phyloP scores from a whole-genome alignment of 1,140 invertebrate species.

The Mylabris phalerata region DNA sequence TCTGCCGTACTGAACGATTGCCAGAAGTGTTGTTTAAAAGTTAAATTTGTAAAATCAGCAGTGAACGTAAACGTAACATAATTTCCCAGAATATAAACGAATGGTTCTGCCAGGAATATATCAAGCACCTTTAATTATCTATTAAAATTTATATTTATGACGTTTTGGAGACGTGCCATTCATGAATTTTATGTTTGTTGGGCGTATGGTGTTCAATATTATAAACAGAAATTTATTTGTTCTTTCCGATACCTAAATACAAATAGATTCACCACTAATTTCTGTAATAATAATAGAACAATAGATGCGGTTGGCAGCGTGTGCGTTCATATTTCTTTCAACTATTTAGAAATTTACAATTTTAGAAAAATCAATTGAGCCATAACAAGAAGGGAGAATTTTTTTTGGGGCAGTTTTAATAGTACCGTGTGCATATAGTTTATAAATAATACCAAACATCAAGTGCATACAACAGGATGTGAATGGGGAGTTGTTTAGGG shows the following conservation, averaged over 20 bases:
- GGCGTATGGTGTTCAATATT: not conserved
- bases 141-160: constrained; percentile 17
- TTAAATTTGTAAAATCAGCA: constrained; percentile 11
- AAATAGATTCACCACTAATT: constrained; percentile 6
- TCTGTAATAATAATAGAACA: too few relatives aligned
- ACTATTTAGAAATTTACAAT: too few relatives aligned
- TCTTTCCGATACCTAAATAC: not conserved
- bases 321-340: too few relatives aligned
- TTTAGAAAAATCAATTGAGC: too few relatives aligned
- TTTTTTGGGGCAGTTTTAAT: not conserved
- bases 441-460: constrained; percentile 14
- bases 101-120: not conserved
- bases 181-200: constrained; percentile 9
- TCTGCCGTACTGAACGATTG: not conserved
- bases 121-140: constrained; percentile 11
- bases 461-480: constrained; percentile 17
- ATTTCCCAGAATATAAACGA: constrained; percentile 17
- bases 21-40: not conserved
- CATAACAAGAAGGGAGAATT: too few relatives aligned
- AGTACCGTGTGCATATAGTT: constrained; percentile 4
- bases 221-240: constrained; percentile 11
- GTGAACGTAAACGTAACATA: constrained; percentile 15
- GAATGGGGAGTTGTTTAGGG: constrained; percentile 12
- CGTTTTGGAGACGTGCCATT: constrained; percentile 17
- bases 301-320: too few relatives aligned